phyloP scores from a whole-genome alignment of 92 coral and sea anemone species.

The Diadumene lineata region DNA sequence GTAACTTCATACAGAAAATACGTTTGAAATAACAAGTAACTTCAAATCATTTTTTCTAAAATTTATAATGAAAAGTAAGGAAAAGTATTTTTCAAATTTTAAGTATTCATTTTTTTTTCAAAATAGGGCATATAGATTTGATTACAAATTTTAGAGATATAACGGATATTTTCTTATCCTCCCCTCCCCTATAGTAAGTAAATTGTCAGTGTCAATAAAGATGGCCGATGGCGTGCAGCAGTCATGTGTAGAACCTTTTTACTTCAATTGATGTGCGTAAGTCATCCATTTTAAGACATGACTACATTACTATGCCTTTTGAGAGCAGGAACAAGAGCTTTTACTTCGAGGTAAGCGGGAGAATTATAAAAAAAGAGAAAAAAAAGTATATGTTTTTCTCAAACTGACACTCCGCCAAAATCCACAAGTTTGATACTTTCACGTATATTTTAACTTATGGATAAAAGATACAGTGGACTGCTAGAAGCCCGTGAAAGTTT shows the following conservation, averaged over 20 bases:
- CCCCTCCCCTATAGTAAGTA: not conserved
- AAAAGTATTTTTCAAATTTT: not conserved
- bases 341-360: constrained; percentile 30
- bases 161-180: not conserved
- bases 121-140: not conserved
- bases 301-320: constrained; percentile 18
- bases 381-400: too few relatives aligned
- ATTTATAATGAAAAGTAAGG: not conserved
- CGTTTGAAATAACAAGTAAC: too few relatives aligned
- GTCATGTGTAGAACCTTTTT: not conserved
- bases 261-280: constrained; percentile 4
- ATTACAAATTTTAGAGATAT: not conserved
- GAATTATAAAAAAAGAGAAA: not conserved
- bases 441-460: too few relatives aligned
- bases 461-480: too few relatives aligned
- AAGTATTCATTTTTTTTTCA: not conserved
- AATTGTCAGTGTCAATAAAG: not conserved
- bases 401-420: too few relatives aligned
- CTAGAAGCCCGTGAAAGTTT: too few relatives aligned
- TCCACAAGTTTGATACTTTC: too few relatives aligned
- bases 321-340: constrained; percentile 37
- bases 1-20: too few relatives aligned
- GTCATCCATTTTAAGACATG: constrained; percentile 5
- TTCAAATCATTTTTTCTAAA: too few relatives aligned
- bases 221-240: not conserved